Conservation (phyloP, 2,113 vertebrate species). For the Elachura formosa region DNA sequence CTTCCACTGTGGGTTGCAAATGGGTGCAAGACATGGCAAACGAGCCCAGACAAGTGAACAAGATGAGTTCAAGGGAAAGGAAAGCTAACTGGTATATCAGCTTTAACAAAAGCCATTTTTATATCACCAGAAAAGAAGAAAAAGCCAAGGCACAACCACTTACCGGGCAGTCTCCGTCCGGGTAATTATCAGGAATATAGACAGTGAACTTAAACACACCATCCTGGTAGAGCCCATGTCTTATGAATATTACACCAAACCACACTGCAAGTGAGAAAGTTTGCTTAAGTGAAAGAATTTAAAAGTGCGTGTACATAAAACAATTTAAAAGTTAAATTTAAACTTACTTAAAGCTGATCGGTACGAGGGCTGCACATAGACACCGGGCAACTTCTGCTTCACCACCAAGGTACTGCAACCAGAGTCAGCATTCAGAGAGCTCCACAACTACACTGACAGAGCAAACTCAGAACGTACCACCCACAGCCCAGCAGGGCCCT, state of each 20-base stretch:
- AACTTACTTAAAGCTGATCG: slow-evolving; percentile 92
- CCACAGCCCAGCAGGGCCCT: not conserved
- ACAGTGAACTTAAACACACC: slow-evolving; percentile 98
- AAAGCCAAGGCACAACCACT: slow-evolving; percentile 31
- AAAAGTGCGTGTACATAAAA: not conserved
- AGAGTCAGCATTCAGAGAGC: slow-evolving; percentile 18
- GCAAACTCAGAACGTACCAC: not conserved
- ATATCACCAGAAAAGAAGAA: not conserved
- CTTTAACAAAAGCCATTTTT: not conserved
- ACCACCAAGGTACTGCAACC: slow-evolving; percentile 89
- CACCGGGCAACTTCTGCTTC: slow-evolving; percentile 94
- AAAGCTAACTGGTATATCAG: not conserved
- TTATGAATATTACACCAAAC: slow-evolving; percentile 99
- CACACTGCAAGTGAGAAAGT: slow-evolving; percentile 80
- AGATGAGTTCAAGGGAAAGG: not conserved
- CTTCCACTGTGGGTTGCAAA: not conserved
- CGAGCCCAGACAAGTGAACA: not conserved
- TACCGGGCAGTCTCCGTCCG: slow-evolving; percentile 94
- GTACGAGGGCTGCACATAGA: slow-evolving; percentile 97
- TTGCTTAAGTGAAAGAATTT: not conserved
- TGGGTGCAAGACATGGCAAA: not conserved
- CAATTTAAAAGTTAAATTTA: not conserved
- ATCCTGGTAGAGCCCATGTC: slow-evolving; percentile 95
- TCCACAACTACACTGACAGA: not conserved
- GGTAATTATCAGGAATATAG: slow-evolving; percentile 99